Evolutionary conservation across 2,113 vertebrate genomes (phyloP).

Genomic region (Garra rufa): DNA sequence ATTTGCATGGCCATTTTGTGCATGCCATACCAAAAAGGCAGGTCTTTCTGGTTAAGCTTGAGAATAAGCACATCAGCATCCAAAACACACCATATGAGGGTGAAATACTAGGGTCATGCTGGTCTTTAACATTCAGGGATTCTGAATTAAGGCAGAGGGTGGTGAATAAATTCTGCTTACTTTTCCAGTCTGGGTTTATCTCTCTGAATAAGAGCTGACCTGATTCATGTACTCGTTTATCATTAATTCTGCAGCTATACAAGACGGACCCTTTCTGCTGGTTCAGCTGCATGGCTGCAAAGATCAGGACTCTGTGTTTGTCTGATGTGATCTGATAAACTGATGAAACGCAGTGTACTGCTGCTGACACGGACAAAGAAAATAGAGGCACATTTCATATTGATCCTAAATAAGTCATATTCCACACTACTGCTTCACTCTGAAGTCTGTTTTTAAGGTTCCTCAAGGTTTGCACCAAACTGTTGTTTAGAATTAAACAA

Average conservation of each 20-base stretch:
- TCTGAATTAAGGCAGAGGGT: constrained; percentile 36
- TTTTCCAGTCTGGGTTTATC: constrained; percentile 59
- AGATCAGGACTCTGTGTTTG: constrained; percentile 1
- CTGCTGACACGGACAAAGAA: not conserved
- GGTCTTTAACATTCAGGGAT: not conserved
- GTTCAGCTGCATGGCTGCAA: not conserved
- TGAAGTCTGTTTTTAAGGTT: not conserved
- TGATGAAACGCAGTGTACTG: not conserved
- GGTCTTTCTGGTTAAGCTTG: not conserved
- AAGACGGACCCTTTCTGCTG: not conserved
- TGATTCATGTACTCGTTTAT: constrained; percentile 21
- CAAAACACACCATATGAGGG: not conserved
- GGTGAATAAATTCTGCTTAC: constrained; percentile 63
- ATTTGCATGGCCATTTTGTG: not conserved
- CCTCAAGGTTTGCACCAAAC: not conserved
- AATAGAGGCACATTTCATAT: not conserved
- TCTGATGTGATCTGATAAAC: constrained; percentile 13
- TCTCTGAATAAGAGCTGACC: constrained; percentile 53
- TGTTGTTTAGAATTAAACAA: not conserved
- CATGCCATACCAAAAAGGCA: not conserved
- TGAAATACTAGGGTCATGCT: constrained; percentile 33
- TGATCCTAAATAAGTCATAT: not conserved
- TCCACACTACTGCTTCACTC: not conserved
- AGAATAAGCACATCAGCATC: not conserved
- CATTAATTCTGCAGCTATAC: constrained; percentile 23